Evolutionary conservation across 2,888 invertebrate species (phyloP).

Genomic region (Xylocampa areola): DNA sequence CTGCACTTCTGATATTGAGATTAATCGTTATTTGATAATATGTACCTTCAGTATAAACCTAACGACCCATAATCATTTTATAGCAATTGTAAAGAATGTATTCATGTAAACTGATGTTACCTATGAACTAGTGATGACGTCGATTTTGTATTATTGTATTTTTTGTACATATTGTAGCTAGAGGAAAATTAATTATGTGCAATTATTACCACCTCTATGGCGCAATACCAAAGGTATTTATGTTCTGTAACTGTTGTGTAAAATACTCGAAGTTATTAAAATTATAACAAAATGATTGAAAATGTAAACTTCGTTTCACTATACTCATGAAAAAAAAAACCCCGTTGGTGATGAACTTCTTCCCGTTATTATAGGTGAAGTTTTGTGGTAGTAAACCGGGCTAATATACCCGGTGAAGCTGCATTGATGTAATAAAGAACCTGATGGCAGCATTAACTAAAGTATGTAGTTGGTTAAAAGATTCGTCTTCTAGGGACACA

Average conservation of each 20-base stretch:
- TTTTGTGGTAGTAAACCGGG: too few species aligned
- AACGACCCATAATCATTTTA: conserved; percentile 58
- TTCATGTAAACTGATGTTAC: conserved; percentile 74
- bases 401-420: too few species aligned
- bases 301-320: conserved; percentile 39
- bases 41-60: conserved; percentile 47
- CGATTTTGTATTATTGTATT: conserved; percentile 82
- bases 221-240: conserved; percentile 88
- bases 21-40: conserved; percentile 29
- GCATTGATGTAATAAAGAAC: too few species aligned
- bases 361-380: too few species aligned
- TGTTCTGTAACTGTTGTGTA: conserved; percentile 87
- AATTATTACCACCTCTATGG: conserved; percentile 83
- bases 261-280: conserved; percentile 85
- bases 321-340: background rate
- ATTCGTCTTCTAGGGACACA: too few species aligned
- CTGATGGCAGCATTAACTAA: too few species aligned
- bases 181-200: conserved; percentile 85
- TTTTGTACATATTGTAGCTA: conserved; percentile 87
- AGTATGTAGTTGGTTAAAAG: too few species aligned
- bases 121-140: conserved; percentile 72
- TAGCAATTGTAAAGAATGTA: conserved; percentile 59
- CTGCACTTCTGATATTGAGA: conserved; percentile 5
- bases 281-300: conserved; percentile 69
- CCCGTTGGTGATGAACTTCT: too few species aligned